Evolutionary conservation across 2,113 vertebrate genomes (phyloP), one percentile per base, ranked within the genome.

Genomic region (Peromyscus maniculatus): DNA sequence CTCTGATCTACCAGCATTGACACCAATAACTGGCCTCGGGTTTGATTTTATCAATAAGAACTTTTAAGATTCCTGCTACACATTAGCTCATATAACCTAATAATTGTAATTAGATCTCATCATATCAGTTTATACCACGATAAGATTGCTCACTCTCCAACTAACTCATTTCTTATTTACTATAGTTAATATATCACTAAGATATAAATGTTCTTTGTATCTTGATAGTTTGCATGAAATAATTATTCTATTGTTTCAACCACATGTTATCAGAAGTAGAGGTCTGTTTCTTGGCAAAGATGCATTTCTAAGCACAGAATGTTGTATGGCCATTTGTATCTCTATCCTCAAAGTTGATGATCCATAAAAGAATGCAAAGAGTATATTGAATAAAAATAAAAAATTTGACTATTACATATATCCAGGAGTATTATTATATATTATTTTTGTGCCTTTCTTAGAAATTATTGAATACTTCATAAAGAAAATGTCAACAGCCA

Each of bases 401-500:
- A 74, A 57, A 91, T 93, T 72, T 33, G n/a, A 36, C 43, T 43
- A 43, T 43, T 43, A 43, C 43, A 43, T 43, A 3, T 6, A 66
- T 67, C 59, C 19, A 62, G n/a, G 19, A 55, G 43, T 33, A 33
- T 94, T 69, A 74, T 78, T 94, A n/a, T 69, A 72, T 39, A 78
- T 94, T 93, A 86, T 96, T 89, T 95, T 43, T 64, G 5, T 74
- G 36, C 75, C 52, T 80, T 92, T 97, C 16, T 87, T 93, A 95
- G 55, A 94, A 74, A 93, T 91, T 94, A 93, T 79, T 94, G 87
- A 94, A 31, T 39, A 75, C 12, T 5, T 96, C 92, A 93, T 95
- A 87, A 91, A n/a, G 57, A 96, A 96, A 97, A 74, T 95, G 62
- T 66, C 89, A 83, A 78, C 3, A 1, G 55, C 9, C 13, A 96